A percentile compares a stretch with the other conserved stretches of the same genome.
Evolutionary conservation across 2,888 invertebrate genomes (phyloP).

Genomic region (Phasia obesa): DNA sequence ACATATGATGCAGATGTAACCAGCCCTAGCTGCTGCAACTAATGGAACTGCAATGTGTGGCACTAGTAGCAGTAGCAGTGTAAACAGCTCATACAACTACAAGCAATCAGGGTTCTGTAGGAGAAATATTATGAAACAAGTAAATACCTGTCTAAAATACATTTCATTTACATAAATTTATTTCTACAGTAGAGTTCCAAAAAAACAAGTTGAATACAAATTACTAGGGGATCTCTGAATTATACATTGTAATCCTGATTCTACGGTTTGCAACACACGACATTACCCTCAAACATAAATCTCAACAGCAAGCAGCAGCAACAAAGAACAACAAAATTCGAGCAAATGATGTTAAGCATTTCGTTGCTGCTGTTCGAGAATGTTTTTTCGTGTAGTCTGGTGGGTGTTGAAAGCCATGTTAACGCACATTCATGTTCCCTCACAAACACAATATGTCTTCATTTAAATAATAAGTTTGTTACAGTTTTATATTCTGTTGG

Average conservation of each 20-base stretch:
- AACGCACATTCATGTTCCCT: constrained; percentile 17
- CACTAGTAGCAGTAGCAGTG: neutral
- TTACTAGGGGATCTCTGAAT: neutral
- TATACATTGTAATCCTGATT: neutral
- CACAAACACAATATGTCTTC: constrained; percentile 44
- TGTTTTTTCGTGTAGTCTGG: constrained; percentile 23
- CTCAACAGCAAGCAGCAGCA: constrained; percentile 3
- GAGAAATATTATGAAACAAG: neutral
- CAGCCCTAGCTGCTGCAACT: neutral
- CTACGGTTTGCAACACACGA: constrained; percentile 5
- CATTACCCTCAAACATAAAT: constrained; percentile 21
- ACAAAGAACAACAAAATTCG: constrained; percentile 4
- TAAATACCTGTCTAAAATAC: neutral
- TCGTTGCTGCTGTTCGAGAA: constrained; percentile 27
- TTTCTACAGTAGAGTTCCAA: neutral
- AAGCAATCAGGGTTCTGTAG: neutral
- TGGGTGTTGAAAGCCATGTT: constrained; percentile 9
- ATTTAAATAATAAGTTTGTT: constrained; percentile 50
- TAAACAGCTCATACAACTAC: constrained; percentile 9
- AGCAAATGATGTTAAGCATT: constrained; percentile 48
- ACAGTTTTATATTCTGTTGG: constrained; percentile 16
- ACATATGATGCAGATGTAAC: neutral
- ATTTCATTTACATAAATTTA: constrained; percentile 26
- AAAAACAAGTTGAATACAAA: neutral
- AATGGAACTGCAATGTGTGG: constrained; percentile 15